Evolutionary conservation across 2,113 vertebrate genomes (phyloP).

Genomic region (Quiscalus mexicanus): DNA sequence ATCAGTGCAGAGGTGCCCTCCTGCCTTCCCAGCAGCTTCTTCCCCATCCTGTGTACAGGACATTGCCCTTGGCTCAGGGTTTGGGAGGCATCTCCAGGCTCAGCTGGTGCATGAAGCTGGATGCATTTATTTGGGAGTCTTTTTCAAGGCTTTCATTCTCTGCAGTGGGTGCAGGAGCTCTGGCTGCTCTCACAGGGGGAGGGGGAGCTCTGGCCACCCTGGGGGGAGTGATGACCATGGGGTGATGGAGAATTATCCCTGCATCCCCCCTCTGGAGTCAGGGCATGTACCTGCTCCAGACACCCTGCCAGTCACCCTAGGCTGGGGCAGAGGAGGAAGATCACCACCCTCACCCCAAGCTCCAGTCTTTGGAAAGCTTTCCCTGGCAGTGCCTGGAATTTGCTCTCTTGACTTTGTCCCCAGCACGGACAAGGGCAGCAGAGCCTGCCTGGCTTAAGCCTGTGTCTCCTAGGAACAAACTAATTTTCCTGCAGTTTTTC

Average conservation of each 20-base stretch:
- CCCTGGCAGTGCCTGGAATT: background rate
- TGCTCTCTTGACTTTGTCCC: background rate
- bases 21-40: background rate
- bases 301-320: background rate
- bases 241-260: background rate
- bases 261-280: background rate
- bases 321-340: background rate
- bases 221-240: too few species aligned
- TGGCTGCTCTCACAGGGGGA: background rate
- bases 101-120: background rate
- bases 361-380: background rate
- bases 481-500: background rate
- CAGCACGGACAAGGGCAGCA: background rate
- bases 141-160: background rate
- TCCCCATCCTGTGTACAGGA: background rate
- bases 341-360: background rate
- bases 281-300: background rate
- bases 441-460: background rate
- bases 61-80: background rate
- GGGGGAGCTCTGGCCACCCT: background rate
- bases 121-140: background rate
- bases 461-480: background rate
- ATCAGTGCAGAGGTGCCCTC: background rate
- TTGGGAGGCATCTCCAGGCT: background rate
- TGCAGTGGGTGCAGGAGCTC: background rate